A percentile compares a stretch with the other conserved stretches of the same genome.
Evolutionary conservation across 2,797 vertebrate species (phyloP).

Genomic region (Hephaestus fuliginosus): DNA sequence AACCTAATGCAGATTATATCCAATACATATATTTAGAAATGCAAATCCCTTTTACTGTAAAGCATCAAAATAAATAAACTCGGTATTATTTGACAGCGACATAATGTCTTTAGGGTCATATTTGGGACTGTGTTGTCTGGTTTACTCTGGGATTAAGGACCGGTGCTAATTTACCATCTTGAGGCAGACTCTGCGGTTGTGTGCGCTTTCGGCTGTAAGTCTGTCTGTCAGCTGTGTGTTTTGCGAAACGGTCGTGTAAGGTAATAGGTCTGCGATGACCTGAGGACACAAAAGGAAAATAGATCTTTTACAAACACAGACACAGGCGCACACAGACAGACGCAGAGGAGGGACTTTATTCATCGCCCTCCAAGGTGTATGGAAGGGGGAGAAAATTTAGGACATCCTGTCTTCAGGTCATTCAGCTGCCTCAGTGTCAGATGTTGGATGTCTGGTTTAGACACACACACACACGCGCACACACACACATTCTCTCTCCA

Average conservation of each 20-base stretch:
- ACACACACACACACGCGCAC: neutral
- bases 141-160: neutral
- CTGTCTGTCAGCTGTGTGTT: slow-evolving; percentile 28
- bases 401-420: slow-evolving; percentile 31
- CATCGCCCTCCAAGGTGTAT: slow-evolving; percentile 27
- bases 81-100: neutral
- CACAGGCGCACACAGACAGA: neutral
- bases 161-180: neutral
- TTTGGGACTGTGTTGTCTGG: neutral
- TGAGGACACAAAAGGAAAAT: slow-evolving; percentile 19
- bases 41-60: neutral
- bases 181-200: neutral
- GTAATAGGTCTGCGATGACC: slow-evolving; percentile 32
- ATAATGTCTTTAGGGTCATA: neutral
- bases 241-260: slow-evolving; percentile 27
- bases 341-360: slow-evolving; percentile 18
- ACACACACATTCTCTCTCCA: neutral
- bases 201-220: slow-evolving; percentile 3
- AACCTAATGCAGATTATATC: neutral
- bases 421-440: slow-evolving; percentile 14
- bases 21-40: neutral
- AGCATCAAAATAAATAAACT: neutral
- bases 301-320: neutral
- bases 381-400: neutral
- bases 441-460: slow-evolving; percentile 13